These are phyloP conservation scores for Aromia moschata DNA, from an alignment of 2,888 invertebrate genomes.

Conservation along the genomic window DNA sequence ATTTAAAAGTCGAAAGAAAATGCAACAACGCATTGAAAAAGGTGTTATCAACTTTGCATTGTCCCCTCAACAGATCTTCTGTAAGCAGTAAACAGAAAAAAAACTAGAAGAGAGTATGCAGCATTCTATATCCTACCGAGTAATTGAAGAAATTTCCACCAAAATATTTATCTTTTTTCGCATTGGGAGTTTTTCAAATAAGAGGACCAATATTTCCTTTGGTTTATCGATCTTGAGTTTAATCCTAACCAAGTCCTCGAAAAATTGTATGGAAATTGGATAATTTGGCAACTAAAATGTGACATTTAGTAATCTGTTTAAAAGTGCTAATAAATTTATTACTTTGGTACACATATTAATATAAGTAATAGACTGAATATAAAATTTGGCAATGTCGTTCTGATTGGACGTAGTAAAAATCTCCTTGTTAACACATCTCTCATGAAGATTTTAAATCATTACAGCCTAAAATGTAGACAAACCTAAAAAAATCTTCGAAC, in stretches of 20 bases:
- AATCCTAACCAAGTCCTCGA: slow-evolving; percentile 29
- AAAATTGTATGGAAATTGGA: slow-evolving; percentile 31
- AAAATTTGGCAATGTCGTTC: slow-evolving; percentile 45
- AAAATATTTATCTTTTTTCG: slow-evolving; percentile 44
- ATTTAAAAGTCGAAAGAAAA: slow-evolving; percentile 42
- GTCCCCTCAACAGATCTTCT: slow-evolving; percentile 41
- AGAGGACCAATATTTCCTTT: slow-evolving; percentile 33
- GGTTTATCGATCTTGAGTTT: slow-evolving; percentile 32
- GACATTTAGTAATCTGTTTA: too few species aligned
- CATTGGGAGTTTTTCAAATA: slow-evolving; percentile 41
- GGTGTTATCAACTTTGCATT: slow-evolving; percentile 41
- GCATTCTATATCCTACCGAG: slow-evolving; percentile 36
- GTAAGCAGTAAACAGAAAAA: slow-evolving; percentile 6
- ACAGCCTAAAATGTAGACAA: slow-evolving; percentile 41
- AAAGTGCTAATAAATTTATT: too few species aligned
- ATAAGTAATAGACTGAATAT: slow-evolving; percentile 41
- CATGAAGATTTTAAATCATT: slow-evolving; percentile 41
- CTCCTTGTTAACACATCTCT: slow-evolving; percentile 40
- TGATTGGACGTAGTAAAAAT: slow-evolving; percentile 45
- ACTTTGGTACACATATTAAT: slow-evolving; percentile 43
- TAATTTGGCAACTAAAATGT: slow-evolving; percentile 33
- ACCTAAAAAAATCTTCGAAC: slow-evolving; percentile 41
- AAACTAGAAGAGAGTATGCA: background rate
- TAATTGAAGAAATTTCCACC: slow-evolving; percentile 40
- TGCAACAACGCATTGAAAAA: slow-evolving; percentile 41